Evolutionary conservation across 1,140 invertebrate genomes (phyloP).

Genomic region (Microvelia longipes): DNA sequence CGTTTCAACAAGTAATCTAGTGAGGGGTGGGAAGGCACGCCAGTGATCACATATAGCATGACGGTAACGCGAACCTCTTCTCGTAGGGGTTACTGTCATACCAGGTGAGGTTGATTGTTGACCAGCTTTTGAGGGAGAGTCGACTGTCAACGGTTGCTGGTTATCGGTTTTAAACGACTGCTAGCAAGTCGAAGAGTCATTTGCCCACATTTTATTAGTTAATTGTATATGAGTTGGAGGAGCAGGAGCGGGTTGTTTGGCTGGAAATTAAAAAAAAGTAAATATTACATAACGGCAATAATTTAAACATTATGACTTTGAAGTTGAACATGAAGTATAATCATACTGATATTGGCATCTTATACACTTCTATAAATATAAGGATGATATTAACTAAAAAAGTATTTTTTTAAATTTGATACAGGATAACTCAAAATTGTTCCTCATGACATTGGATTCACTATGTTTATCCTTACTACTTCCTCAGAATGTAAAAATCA

Average conservation of each 20-base stretch:
- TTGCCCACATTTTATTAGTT: constrained; percentile 9
- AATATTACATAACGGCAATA: too few species aligned
- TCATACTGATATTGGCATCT: too few species aligned
- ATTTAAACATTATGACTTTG: too few species aligned
- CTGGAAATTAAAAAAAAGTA: constrained; percentile 9
- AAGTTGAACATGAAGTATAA: too few species aligned
- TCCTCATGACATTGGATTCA: too few species aligned
- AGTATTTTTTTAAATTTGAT: too few species aligned
- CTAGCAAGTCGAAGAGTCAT: constrained; percentile 16
- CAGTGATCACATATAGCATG: not conserved
- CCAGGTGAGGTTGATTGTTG: not conserved
- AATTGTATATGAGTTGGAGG: constrained; percentile 18
- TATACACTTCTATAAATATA: too few species aligned
- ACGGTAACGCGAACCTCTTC: not conserved
- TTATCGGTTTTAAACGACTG: not conserved
- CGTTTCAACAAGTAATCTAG: not conserved
- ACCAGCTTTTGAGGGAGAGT: not conserved
- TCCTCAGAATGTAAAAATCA: too few species aligned
- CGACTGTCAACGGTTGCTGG: not conserved
- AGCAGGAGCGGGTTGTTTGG: constrained; percentile 18
- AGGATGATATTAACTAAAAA: too few species aligned
- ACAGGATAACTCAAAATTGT: too few species aligned
- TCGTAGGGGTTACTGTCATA: not conserved
- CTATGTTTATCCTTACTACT: too few species aligned
- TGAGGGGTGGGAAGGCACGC: not conserved